Conservation (phyloP, 2,113 vertebrate genomes). For the Actinemys pallida region DNA sequence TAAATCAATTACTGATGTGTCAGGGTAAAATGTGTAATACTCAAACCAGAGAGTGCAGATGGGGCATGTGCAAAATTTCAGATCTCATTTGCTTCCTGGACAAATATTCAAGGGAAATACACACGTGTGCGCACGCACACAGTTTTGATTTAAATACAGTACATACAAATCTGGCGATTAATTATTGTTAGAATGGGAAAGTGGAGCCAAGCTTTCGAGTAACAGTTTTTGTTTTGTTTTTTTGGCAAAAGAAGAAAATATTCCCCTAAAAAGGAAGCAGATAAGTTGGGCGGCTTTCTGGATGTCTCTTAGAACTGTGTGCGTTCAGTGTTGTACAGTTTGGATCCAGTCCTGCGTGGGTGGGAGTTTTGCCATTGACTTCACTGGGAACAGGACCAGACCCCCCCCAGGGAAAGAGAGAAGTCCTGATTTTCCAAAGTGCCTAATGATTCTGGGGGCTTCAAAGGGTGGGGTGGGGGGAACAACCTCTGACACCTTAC, state of each 20-base stretch:
- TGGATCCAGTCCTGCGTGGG: not conserved
- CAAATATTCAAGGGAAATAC: not conserved
- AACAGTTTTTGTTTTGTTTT: too few species aligned
- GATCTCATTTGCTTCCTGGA: not conserved
- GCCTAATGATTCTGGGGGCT: too few species aligned
- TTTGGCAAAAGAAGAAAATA: not conserved
- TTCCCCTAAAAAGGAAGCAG: not conserved
- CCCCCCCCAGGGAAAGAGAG: too few species aligned
- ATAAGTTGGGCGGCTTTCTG: not conserved
- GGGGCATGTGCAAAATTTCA: not conserved
- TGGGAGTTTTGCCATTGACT: not conserved
- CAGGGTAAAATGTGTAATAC: not conserved
- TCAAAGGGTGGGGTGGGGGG: too few species aligned
- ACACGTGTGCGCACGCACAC: fast-evolving
- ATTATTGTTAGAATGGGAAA: not conserved
- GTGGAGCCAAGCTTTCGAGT: too few species aligned
- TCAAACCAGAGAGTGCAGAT: not conserved
- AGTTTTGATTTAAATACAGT: not conserved
- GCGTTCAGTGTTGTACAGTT: not conserved
- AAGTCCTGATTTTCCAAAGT: too few species aligned
- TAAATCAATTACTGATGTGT: not conserved
- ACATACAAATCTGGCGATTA: not conserved
- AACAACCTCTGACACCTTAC: too few species aligned
- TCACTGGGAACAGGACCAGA: too few species aligned
- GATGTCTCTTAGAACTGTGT: not conserved